phyloP scores from a whole-genome alignment of 2,888 invertebrate species.

The Emmelina monodactyla region DNA sequence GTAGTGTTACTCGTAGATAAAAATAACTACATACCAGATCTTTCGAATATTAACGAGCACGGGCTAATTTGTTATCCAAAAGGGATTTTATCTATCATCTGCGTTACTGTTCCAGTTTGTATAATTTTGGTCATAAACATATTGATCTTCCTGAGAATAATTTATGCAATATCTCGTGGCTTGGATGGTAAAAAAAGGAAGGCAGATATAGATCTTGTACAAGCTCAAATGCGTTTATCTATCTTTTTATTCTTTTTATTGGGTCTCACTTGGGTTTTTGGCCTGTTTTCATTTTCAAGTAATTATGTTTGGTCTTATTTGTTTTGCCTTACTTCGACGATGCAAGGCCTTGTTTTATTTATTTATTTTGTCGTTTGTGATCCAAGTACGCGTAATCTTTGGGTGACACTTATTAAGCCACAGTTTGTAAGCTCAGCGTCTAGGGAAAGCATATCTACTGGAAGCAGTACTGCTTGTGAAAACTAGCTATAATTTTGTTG shows the following conservation, averaged over 20 bases:
- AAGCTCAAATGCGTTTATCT: slow-evolving; percentile 63
- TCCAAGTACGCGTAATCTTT: slow-evolving; percentile 57
- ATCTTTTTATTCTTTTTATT: slow-evolving; percentile 68
- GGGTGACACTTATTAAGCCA: slow-evolving; percentile 49
- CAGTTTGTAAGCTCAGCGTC: slow-evolving; percentile 29
- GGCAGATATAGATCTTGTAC: slow-evolving; percentile 37
- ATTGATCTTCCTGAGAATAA: slow-evolving; percentile 59
- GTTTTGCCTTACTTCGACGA: slow-evolving; percentile 69
- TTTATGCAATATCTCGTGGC: slow-evolving; percentile 57
- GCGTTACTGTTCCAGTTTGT: slow-evolving; percentile 61
- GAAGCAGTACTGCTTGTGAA: slow-evolving; percentile 22
- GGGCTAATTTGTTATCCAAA: slow-evolving; percentile 62
- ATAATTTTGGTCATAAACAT: slow-evolving; percentile 60
- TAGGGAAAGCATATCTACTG: slow-evolving; percentile 40
- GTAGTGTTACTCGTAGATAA: slow-evolving; percentile 46
- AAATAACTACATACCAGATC: slow-evolving; percentile 47
- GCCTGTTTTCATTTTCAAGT: slow-evolving; percentile 58
- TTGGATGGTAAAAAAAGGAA: slow-evolving; percentile 56
- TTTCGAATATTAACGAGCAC: slow-evolving; percentile 14
- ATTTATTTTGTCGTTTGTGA: slow-evolving; percentile 68
- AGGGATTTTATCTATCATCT: slow-evolving; percentile 50
- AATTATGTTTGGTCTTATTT: slow-evolving; percentile 66
- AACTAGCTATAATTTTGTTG: no score
- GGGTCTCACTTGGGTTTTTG: slow-evolving; percentile 70
- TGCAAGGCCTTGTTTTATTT: slow-evolving; percentile 70